A percentile compares a stretch with the other conserved stretches of the same genome.
These are phyloP conservation scores for Apamea monoglypha DNA, from an alignment of 2,888 invertebrate species.

Conservation along the genomic window DNA sequence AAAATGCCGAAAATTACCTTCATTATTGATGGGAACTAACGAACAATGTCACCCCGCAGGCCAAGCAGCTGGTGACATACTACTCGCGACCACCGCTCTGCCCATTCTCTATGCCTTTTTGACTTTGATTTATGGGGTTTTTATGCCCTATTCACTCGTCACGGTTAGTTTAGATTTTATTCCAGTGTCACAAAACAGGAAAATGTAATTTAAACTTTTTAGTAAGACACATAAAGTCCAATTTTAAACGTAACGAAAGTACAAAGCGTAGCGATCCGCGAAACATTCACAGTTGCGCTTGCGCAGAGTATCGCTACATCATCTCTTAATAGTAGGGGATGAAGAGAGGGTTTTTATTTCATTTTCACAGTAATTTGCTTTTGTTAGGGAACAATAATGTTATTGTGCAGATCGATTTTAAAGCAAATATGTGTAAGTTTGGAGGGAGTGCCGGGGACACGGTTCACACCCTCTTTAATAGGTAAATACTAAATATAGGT, in stretches of 20 bases:
- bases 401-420: constrained; percentile 86
- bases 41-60: constrained; percentile 78
- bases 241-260: constrained; percentile 63
- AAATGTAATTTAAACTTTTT: constrained; percentile 65
- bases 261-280: constrained; percentile 74
- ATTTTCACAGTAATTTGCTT: constrained; percentile 90
- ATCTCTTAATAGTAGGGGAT: constrained; percentile 89
- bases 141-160: constrained; percentile 90
- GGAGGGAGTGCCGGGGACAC: constrained; percentile 81
- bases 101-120: constrained; percentile 90
- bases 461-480: constrained; percentile 83
- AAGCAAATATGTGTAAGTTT: constrained; percentile 86
- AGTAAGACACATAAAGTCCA: constrained; percentile 56
- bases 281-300: constrained; percentile 83
- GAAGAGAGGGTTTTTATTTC: constrained; percentile 87
- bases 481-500: constrained; percentile 65
- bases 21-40: constrained; percentile 88
- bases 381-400: constrained; percentile 85
- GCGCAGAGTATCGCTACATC: constrained; percentile 89
- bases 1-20: constrained; percentile 89
- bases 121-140: constrained; percentile 91
- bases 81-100: constrained; percentile 85
- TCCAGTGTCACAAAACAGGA: constrained; percentile 67
- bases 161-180: constrained; percentile 85
- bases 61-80: constrained; percentile 87